These are phyloP conservation scores for Ctenopoma kingsleyae DNA, from an alignment of 2,797 vertebrate genomes.

Conservation along the genomic window DNA sequence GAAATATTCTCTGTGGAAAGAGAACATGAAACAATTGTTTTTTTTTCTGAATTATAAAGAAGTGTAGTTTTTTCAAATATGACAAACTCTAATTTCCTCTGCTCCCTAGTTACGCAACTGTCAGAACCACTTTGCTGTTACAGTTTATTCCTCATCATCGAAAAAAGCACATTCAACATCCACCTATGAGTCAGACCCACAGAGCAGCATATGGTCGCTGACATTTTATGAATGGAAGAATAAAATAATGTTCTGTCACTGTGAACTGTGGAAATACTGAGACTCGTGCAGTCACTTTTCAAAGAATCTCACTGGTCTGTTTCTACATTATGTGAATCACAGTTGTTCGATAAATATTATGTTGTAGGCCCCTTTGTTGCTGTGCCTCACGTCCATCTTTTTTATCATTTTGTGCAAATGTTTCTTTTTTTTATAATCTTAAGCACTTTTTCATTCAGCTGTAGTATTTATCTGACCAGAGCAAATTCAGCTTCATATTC, in stretches of 20 bases:
- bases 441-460: constrained; percentile 6
- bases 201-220: constrained; percentile 25
- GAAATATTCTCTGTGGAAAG: constrained; percentile 59
- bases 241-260: constrained; percentile 17
- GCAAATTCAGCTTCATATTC: not conserved
- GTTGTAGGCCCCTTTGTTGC: not conserved
- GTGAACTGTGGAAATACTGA: not conserved
- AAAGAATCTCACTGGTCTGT: not conserved
- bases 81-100: constrained; percentile 65
- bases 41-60: constrained; percentile 58
- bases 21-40: constrained; percentile 53
- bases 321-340: not conserved
- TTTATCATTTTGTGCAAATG: too few relatives aligned
- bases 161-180: constrained; percentile 43
- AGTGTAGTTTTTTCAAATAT: constrained; percentile 62
- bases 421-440: not conserved
- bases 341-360: not conserved
- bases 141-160: constrained; percentile 50
- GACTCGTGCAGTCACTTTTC: not conserved
- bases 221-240: constrained; percentile 25
- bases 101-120: constrained; percentile 59
- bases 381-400: not conserved
- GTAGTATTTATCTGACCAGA: not conserved
- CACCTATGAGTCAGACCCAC: constrained; percentile 19
- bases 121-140: constrained; percentile 68